Evolutionary conservation across 2,888 invertebrate species (phyloP).

Genomic region (Saturnia japonica): DNA sequence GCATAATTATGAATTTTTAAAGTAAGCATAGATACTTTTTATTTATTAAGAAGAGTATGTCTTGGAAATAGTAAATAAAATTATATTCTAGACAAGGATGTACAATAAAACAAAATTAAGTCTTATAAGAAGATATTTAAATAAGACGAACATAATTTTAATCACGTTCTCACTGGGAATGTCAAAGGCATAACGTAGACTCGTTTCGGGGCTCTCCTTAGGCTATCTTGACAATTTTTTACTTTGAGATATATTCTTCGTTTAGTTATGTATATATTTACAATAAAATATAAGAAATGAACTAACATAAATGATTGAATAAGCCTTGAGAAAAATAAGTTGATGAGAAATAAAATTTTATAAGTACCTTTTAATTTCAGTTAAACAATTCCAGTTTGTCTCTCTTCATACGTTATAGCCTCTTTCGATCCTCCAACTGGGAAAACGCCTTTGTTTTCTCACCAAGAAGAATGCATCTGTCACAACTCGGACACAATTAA

Average conservation of each 20-base stretch:
- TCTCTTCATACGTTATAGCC: too few species aligned
- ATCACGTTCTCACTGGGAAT: background rate
- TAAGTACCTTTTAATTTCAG: too few species aligned
- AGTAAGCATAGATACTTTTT: background rate
- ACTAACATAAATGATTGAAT: too few species aligned
- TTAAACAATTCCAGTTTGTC: too few species aligned
- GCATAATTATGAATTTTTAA: background rate
- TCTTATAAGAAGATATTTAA: background rate
- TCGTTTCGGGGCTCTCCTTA: background rate
- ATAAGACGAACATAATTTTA: background rate
- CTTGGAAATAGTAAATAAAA: background rate
- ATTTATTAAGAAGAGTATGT: background rate
- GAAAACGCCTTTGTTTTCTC: too few species aligned
- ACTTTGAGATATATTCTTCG: background rate
- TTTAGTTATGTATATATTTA: too few species aligned
- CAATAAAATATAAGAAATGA: too few species aligned
- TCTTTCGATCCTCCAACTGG: too few species aligned
- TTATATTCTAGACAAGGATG: background rate
- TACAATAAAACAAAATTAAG: background rate
- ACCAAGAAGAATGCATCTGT: too few species aligned
- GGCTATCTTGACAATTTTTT: background rate
- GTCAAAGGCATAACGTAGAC: background rate
- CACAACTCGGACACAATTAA: too few species aligned
- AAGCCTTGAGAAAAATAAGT: too few species aligned
- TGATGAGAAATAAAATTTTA: too few species aligned